Conservation (phyloP, 2,888 invertebrate species). For the Apodemia duryi region DNA sequence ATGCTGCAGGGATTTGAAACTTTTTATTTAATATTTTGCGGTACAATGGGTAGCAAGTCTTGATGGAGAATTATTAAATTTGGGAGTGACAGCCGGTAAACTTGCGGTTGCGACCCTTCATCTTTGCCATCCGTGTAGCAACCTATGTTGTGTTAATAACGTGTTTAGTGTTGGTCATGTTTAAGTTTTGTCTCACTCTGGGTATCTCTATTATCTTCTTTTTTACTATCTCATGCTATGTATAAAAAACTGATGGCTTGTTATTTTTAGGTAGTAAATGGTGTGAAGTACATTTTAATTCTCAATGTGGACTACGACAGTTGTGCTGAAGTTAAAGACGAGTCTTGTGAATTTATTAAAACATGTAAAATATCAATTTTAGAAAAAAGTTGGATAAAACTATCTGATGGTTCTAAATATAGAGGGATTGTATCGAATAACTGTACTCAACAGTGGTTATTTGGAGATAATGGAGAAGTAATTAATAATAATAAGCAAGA, state of each 20-base stretch:
- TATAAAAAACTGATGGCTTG: not conserved
- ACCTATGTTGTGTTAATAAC: too few relatives aligned
- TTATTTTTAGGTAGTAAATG: slow-evolving; percentile 70
- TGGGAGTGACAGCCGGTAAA: too few relatives aligned
- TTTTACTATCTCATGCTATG: not conserved
- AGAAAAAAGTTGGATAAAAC: slow-evolving; percentile 82
- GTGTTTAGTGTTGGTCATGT: too few relatives aligned
- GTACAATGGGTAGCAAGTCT: too few relatives aligned
- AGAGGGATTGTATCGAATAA: slow-evolving; percentile 82
- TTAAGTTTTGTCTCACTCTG: too few relatives aligned
- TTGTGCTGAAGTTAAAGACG: slow-evolving; percentile 51
- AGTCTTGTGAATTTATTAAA: slow-evolving; percentile 49
- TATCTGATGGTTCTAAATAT: slow-evolving; percentile 76
- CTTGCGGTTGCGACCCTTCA: too few relatives aligned
- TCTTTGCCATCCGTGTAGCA: too few relatives aligned
- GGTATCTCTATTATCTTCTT: too few relatives aligned
- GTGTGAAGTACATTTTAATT: slow-evolving; percentile 78
- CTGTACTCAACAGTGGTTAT: slow-evolving; percentile 80
- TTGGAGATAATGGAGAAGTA: slow-evolving; percentile 56
- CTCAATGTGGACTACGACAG: slow-evolving; percentile 69
- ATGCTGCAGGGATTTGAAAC: too few relatives aligned
- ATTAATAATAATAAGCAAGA: slow-evolving; percentile 36
- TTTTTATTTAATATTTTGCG: too few relatives aligned
- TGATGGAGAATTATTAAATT: too few relatives aligned
- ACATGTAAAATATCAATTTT: slow-evolving; percentile 81